Percentiles rank a stretch among this genome's conserved stretches.
phyloP scores from a whole-genome alignment of 2,888 invertebrate genomes.

The Synanthedon myopaeformis region DNA sequence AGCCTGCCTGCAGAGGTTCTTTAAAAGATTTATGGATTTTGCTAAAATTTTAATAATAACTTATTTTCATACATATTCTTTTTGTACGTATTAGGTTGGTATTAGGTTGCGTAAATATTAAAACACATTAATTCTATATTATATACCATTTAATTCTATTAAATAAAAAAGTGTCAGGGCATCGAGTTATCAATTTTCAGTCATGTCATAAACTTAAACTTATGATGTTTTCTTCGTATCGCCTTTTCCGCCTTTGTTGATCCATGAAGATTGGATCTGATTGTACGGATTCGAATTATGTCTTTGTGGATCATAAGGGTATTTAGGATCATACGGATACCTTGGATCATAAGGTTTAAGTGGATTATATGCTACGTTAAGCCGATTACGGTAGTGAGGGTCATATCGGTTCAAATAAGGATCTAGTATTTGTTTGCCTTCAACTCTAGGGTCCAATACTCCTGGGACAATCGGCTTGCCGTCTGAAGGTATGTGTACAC shows the following conservation, averaged over 20 bases:
- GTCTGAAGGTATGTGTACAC: constrained; percentile 74
- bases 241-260: constrained; percentile 16
- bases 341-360: constrained; percentile 21
- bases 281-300: constrained; percentile 7
- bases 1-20: too few species aligned
- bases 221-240: constrained; percentile 14
- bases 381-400: constrained; percentile 15
- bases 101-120: too few species aligned
- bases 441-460: constrained; percentile 31
- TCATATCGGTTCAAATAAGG: constrained; percentile 31
- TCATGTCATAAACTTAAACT: too few species aligned
- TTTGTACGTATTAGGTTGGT: too few species aligned
- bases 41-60: too few species aligned
- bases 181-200: too few species aligned
- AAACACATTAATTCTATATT: too few species aligned
- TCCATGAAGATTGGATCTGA: not conserved
- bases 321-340: constrained; percentile 15
- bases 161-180: too few species aligned
- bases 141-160: too few species aligned
- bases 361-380: constrained; percentile 23
- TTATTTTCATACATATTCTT: too few species aligned
- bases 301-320: constrained; percentile 18
- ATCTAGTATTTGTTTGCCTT: constrained; percentile 19
- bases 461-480: constrained; percentile 61
- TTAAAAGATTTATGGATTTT: too few species aligned